Conservation (phyloP, 2,113 vertebrate species). For the Myocastor coypus region DNA sequence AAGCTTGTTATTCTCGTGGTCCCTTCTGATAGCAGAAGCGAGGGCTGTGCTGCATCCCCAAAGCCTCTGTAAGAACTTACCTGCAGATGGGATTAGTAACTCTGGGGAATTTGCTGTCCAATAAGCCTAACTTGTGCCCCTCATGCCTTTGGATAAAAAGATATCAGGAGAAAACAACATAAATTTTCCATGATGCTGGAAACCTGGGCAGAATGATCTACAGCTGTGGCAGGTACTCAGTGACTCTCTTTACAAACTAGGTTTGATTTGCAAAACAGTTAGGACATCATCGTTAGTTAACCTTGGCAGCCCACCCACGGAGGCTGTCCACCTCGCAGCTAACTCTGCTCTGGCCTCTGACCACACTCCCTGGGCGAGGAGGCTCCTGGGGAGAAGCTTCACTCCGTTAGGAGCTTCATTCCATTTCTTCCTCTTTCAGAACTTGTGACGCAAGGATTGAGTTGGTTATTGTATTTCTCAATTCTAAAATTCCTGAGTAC, state of each 20-base stretch:
- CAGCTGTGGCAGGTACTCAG: background rate
- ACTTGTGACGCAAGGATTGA: background rate
- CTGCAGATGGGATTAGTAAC: background rate
- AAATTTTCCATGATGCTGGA: background rate
- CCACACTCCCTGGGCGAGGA: background rate
- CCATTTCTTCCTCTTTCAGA: background rate
- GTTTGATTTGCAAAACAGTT: background rate
- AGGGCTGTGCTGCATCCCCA: background rate
- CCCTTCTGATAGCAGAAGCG: background rate
- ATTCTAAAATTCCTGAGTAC: constrained; percentile 17
- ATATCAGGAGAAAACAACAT: background rate
- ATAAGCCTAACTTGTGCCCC: background rate
- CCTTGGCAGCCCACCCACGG: background rate
- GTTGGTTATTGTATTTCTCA: background rate
- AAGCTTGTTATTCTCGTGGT: background rate
- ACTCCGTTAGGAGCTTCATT: background rate
- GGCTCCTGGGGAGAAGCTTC: background rate
- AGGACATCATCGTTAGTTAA: background rate
- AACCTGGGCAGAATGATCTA: background rate
- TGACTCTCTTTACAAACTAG: background rate
- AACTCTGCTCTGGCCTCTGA: background rate
- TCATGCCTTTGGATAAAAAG: background rate
- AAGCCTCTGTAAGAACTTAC: background rate
- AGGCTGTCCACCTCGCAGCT: background rate
- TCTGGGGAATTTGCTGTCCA: background rate